Evolutionary conservation across 2,113 vertebrate species (phyloP), one percentile per base, ranked within the genome.

Genomic region (Amphiprion percula): DNA sequence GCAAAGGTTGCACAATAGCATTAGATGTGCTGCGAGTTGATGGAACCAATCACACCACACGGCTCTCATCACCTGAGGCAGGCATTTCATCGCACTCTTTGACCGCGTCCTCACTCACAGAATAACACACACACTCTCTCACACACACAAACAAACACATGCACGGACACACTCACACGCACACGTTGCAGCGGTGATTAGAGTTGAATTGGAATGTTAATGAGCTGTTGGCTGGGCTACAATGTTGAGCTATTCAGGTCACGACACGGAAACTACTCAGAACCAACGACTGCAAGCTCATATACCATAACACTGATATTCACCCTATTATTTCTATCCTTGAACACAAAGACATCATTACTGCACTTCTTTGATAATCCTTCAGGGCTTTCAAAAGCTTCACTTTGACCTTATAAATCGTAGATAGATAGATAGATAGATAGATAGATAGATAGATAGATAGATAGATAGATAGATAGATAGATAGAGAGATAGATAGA

Each of bases 201-300:
- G 88, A 79, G 74, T 53, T 56, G 68, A 77, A 74, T 62, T 79
- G 93, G 93, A 93, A 94, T 91, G 93, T 93, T 94, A 93, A 94
- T 87, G 90, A 90, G 86, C 63, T 23, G 74, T 75, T 90, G 88
- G 90, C 87, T 0, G 19, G 68, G 56, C 62, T 88, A 88, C 81
- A 93, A n/a, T 41, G 0, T 54, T 68, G 87, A 91, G 79, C 79
- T 92, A 91, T 93, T 91, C 90, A 87, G 91, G 91, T 91, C 91
- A 91, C 37, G 60, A 90, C 90, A 88, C 56, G 44, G 85, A 90
- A 90, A 87, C 58, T 68, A 61, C 79, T 86, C 75, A 71, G 76
- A 81, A 82, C 65, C 21, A 68, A 64, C 19, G 23, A 64, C 56
- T 75, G 44, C 12, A 1, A 46, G 63, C 67, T 67, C 55, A 50